These are phyloP conservation scores for Myotis daubentonii DNA, from an alignment of 2,797 vertebrate species.

Conservation along the genomic window DNA sequence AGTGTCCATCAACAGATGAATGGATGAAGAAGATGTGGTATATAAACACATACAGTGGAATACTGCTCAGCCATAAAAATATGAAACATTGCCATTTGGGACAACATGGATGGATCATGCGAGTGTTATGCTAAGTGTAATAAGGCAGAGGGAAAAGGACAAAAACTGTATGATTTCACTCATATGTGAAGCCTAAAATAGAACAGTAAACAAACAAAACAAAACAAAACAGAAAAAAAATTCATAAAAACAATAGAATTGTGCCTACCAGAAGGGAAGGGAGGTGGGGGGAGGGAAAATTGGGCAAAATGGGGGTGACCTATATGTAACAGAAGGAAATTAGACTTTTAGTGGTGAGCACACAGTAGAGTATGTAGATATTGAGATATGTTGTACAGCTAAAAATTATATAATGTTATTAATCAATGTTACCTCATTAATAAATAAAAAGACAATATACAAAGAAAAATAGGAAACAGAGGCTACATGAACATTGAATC, in stretches of 20 bases:
- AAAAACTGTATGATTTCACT: not conserved
- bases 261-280: not conserved
- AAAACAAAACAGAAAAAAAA: not conserved
- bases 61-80: not conserved
- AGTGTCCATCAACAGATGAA: not conserved
- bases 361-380: not conserved
- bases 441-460: not conserved
- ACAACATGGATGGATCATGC: not conserved
- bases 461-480: not conserved
- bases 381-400: not conserved
- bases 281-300: not conserved
- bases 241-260: not conserved
- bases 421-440: not conserved
- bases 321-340: not conserved
- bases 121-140: not conserved
- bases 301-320: not conserved
- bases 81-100: not conserved
- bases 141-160: not conserved
- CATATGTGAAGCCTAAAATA: not conserved
- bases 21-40: not conserved
- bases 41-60: not conserved
- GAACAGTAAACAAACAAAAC: not conserved
- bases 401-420: not conserved
- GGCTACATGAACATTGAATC: not conserved
- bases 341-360: not conserved